Percentiles rank a stretch among this genome's conserved stretches.
phyloP scores from a whole-genome alignment of 2,113 vertebrate genomes.

The Cygnus buccinator region DNA sequence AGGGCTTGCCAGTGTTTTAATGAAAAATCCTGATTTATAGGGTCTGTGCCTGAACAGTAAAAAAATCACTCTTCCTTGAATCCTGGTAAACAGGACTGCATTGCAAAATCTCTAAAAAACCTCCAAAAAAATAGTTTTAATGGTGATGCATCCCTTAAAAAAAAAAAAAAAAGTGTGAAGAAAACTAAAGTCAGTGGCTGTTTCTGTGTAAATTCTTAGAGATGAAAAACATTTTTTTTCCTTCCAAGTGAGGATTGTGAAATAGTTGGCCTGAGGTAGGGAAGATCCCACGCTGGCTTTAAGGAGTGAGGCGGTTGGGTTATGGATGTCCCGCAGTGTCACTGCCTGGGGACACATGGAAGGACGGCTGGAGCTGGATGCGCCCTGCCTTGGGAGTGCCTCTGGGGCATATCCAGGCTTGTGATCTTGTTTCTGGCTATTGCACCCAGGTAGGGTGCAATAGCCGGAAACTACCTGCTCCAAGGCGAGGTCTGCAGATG shows the following conservation, averaged over 20 bases:
- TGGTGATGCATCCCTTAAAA: background rate
- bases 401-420: background rate
- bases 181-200: background rate
- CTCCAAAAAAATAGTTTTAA: background rate
- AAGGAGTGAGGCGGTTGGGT: rapidly evolving
- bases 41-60: background rate
- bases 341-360: background rate
- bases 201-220: background rate
- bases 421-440: background rate
- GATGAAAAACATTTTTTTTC: background rate
- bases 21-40: slow-evolving; percentile 5
- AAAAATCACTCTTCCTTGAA: background rate
- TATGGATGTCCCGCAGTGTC: background rate
- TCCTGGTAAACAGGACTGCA: background rate
- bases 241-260: background rate
- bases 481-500: background rate
- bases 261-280: background rate
- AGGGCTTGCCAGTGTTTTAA: slow-evolving; percentile 54
- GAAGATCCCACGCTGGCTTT: background rate
- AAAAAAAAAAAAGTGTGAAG: background rate
- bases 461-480: background rate
- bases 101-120: background rate
- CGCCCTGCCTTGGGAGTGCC: rapidly evolving
- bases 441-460: background rate
- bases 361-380: background rate